Evolutionary conservation across 2,113 vertebrate species (phyloP), one percentile per base, ranked within the genome.

Genomic region (Hucho hucho): DNA sequence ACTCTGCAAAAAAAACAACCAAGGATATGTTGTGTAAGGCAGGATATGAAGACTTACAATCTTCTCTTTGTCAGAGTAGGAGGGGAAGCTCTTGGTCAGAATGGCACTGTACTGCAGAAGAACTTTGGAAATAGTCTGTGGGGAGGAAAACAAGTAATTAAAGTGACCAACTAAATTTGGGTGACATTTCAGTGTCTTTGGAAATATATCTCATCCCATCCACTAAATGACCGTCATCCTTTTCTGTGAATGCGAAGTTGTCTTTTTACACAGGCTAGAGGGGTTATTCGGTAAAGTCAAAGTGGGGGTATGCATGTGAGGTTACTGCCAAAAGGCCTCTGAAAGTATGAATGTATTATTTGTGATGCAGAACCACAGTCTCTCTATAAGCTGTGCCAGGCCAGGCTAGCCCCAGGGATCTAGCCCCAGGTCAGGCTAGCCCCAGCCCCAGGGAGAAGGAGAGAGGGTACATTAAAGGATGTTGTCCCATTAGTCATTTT

Each of bases 61-160:
- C 86, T 95, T 99, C 84, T 99, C 98, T 75, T 99, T 98, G 80
- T 95, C 94, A 77, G 97, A 95, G 75, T 97, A 98, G 47, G 94
- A 89, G 37, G 96, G 93, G 76, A 99, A 99, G 82, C 87, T 92
- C 92, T 94, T 95, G 86, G 95, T 96, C 32, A 99, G 90, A 79
- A 98, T 96, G 85, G 97, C 94, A 73, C 97, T 95, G 81, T 99
- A 99, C 88, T 96, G 93, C 84, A 97, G 94, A 59, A 99, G 92
- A 77, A 99, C 98, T 87, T 98, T 99, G 82, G 95, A 92, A 28
- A 99, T 99, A 70, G 98, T 99, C 98, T 99, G 88, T 4, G 28
- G 70, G 87, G 32, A 86, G 22, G 25, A 67, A 78, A 56, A 67
- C 0, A 20, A 16, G 13, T 28, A 5, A 37, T 20, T 18, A n/a